Percentiles rank a stretch among this genome's conserved stretches.
These are phyloP conservation scores for Scomber colias DNA, from an alignment of 2,113 vertebrate species.

Conservation along the genomic window DNA sequence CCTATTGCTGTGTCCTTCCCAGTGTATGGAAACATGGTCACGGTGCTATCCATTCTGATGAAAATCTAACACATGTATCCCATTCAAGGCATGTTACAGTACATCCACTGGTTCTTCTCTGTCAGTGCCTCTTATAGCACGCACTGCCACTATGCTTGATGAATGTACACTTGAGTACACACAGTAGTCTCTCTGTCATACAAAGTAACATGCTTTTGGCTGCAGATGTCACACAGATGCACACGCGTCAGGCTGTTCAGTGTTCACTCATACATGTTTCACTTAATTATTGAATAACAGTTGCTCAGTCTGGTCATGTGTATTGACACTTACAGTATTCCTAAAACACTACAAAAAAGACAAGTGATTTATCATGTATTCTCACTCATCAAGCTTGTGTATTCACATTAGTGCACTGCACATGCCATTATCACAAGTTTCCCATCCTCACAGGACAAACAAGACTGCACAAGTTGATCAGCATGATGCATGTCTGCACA, in stretches of 20 bases:
- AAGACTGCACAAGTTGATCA: constrained; percentile 30
- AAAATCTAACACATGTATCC: constrained; percentile 41
- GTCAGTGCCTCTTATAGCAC: constrained; percentile 9
- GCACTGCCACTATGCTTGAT: constrained; percentile 23
- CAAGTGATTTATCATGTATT: constrained; percentile 64
- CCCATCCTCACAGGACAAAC: constrained; percentile 34
- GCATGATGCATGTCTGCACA: constrained; percentile 24
- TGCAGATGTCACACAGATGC: constrained; percentile 23
- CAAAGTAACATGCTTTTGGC: constrained; percentile 15
- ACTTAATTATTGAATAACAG: constrained; percentile 58
- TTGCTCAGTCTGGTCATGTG: constrained; percentile 39
- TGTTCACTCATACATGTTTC: constrained; percentile 40
- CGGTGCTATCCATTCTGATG: background rate
- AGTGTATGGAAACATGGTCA: background rate
- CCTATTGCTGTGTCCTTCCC: background rate
- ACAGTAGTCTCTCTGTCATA: constrained; percentile 16
- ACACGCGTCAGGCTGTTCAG: constrained; percentile 38
- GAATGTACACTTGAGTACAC: constrained; percentile 34
- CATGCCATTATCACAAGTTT: constrained; percentile 28
- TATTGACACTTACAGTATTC: constrained; percentile 35
- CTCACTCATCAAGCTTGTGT: constrained; percentile 30
- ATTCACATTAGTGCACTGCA: constrained; percentile 17
- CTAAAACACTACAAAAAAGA: constrained; percentile 26
- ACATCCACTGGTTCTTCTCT: background rate
- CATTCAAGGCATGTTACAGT: constrained; percentile 20